These are phyloP conservation scores for Phaethornis superciliosus DNA, from an alignment of 2,113 vertebrate species.

Conservation along the genomic window DNA sequence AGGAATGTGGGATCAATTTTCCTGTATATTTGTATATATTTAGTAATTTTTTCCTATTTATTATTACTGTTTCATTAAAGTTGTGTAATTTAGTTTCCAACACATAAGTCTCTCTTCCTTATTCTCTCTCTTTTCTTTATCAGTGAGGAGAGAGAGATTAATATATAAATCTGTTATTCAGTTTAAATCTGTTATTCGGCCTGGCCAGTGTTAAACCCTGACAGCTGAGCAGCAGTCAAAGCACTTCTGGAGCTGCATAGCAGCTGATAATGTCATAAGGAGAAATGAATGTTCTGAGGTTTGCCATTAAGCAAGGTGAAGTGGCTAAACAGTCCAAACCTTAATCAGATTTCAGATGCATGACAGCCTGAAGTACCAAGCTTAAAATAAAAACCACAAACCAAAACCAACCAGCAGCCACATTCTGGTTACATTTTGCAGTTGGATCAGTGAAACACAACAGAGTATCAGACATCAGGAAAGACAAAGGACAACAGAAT, in stretches of 20 bases:
- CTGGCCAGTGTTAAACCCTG: no score
- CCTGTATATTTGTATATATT: no score
- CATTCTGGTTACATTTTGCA: neutral
- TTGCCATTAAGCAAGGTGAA: neutral
- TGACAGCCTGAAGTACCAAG: neutral
- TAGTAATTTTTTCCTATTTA: no score
- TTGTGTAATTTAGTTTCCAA: no score
- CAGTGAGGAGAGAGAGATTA: no score
- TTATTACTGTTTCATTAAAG: no score
- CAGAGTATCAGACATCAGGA: neutral
- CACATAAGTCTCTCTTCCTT: no score
- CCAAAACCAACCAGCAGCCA: rapidly evolving
- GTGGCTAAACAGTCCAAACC: neutral
- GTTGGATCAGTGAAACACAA: neutral
- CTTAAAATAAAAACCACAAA: neutral
- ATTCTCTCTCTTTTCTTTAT: no score
- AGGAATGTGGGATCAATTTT: no score
- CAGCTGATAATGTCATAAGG: neutral
- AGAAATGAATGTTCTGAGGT: neutral
- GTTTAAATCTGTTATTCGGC: no score
- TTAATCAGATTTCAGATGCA: neutral
- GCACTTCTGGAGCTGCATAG: neutral
- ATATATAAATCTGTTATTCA: no score
- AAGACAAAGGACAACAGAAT: neutral
- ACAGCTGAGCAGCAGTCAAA: neutral